Conservation (phyloP, 1,140 invertebrate genomes). For the Babylonia areolata region DNA sequence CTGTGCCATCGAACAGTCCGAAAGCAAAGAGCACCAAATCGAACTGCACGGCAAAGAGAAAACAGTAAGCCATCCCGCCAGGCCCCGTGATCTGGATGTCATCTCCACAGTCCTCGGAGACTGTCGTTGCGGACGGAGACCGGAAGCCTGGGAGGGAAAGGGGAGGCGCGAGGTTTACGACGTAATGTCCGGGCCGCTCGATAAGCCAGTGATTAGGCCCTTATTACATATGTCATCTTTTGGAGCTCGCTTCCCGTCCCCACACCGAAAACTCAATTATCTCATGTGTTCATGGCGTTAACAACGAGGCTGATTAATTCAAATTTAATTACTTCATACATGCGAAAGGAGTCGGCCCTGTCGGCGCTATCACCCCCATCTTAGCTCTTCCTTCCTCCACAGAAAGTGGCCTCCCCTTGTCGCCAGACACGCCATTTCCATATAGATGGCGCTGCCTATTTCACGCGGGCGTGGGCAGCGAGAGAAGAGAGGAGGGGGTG, state of each 20-base stretch:
- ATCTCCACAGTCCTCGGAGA: slow-evolving; percentile 42
- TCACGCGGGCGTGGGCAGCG: slow-evolving; percentile 33
- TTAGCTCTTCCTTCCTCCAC: slow-evolving; percentile 31
- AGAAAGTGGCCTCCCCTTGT: slow-evolving; percentile 1
- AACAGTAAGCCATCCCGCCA: slow-evolving; percentile 29
- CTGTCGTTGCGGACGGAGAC: slow-evolving; percentile 36
- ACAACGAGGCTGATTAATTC: slow-evolving; percentile 57
- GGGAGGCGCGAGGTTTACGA: slow-evolving; percentile 45
- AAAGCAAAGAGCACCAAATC: background rate
- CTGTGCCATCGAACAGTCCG: background rate
- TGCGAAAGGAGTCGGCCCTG: slow-evolving; percentile 44
- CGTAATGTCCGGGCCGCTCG: slow-evolving; percentile 42
- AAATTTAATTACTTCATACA: slow-evolving; percentile 62
- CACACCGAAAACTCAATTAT: slow-evolving; percentile 61
- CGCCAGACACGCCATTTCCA: slow-evolving; percentile 45
- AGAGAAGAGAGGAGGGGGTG: background rate
- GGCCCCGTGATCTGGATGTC: slow-evolving; percentile 30
- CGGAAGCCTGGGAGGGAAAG: background rate
- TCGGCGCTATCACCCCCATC: slow-evolving; percentile 34
- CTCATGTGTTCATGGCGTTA: slow-evolving; percentile 53
- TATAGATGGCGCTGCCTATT: slow-evolving; percentile 47
- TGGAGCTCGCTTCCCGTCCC: slow-evolving; percentile 43
- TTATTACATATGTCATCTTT: slow-evolving; percentile 59
- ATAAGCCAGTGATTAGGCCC: slow-evolving; percentile 53
- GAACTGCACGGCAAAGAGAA: background rate